Conservation (phyloP, 2,888 invertebrate genomes). For the Polymixis flavicincta region DNA sequence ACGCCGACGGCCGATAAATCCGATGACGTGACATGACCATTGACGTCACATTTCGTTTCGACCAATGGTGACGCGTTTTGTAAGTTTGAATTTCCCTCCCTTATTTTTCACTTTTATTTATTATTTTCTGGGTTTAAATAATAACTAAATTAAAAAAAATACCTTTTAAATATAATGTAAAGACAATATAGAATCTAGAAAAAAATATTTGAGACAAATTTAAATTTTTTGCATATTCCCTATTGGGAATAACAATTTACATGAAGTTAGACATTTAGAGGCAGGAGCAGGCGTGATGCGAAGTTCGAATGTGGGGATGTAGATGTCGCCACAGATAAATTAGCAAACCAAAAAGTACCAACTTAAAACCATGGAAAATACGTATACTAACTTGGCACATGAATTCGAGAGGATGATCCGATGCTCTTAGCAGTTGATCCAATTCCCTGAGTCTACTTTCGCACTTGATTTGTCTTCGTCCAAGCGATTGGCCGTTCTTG, state of each 20-base stretch:
- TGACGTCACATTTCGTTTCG: no score
- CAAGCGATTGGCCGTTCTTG: constrained; percentile 95
- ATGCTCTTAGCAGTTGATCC: constrained; percentile 94
- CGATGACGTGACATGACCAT: no score
- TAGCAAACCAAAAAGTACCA: neutral
- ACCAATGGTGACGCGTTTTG: no score
- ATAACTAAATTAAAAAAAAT: no score
- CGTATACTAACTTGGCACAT: constrained; percentile 94
- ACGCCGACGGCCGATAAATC: no score
- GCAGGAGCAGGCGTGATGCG: neutral
- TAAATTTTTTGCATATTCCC: no score
- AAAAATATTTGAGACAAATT: no score
- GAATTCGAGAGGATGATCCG: constrained; percentile 96
- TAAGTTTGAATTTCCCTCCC: no score
- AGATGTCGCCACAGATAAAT: neutral
- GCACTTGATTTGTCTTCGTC: constrained; percentile 96
- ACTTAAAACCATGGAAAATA: neutral
- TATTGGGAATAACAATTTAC: neutral
- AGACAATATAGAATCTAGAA: no score
- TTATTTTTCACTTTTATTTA: no score
- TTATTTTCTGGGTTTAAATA: no score
- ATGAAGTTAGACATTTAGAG: neutral
- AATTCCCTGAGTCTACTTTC: constrained; percentile 96
- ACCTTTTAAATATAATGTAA: no score
- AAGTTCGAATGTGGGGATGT: neutral